A percentile compares a stretch with the other conserved stretches of the same genome.
Evolutionary conservation across 92 coral and sea anemone species (phyloP).

Genomic region (Porites lobata): DNA sequence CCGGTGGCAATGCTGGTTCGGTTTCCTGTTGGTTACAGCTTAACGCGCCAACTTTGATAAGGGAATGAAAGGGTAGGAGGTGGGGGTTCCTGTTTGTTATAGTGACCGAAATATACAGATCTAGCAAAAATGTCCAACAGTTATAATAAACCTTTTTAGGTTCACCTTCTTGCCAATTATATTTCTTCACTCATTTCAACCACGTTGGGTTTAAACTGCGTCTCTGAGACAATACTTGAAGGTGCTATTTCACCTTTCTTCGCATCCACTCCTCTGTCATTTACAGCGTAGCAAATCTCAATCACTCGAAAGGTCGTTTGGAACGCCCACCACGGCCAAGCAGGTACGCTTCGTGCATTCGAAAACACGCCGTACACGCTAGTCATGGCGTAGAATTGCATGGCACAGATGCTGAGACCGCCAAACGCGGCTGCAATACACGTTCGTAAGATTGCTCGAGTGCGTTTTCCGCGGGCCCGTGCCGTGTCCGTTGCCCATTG

Average conservation of each 20-base stretch:
- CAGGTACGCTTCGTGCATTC: conserved; percentile 46
- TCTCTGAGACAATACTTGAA: conserved; percentile 10
- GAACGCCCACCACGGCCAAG: conserved; percentile 90
- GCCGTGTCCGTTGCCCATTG: conserved; percentile 21
- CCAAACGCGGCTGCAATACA: conserved; percentile 76
- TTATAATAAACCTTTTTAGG: too few relatives aligned
- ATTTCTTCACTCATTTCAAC: not conserved
- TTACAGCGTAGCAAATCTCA: conserved; percentile 56
- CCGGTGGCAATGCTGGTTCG: too few relatives aligned
- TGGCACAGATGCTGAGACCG: conserved; percentile 61
- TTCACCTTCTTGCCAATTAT: not conserved
- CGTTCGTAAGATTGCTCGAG: conserved; percentile 63
- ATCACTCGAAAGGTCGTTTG: conserved; percentile 71
- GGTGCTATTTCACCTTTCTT: conserved; percentile 34
- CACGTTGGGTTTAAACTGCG: not conserved
- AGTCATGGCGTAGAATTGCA: conserved; percentile 76
- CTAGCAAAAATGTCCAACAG: too few relatives aligned
- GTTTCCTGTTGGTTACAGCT: too few relatives aligned
- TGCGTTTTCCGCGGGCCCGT: conserved; percentile 47
- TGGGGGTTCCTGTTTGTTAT: too few relatives aligned
- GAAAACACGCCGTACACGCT: conserved; percentile 83
- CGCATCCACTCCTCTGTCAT: conserved; percentile 5
- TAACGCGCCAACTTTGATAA: too few relatives aligned
- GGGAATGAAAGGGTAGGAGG: too few relatives aligned
- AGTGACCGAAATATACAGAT: too few relatives aligned